phyloP scores from a whole-genome alignment of 2,888 invertebrate species.

The Xanthia togata region DNA sequence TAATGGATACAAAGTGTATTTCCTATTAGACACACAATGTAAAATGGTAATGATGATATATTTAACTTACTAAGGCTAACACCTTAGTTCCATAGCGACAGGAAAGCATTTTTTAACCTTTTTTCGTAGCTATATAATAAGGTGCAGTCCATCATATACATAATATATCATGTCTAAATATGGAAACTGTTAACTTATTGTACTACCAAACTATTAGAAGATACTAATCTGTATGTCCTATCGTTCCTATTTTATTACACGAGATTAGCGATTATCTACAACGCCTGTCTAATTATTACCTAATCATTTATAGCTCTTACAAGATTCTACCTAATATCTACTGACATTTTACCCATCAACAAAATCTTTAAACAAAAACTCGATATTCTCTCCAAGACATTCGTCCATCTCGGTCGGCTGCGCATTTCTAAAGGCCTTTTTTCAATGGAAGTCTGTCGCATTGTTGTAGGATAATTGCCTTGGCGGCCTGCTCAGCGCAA shows the following conservation, averaged over 20 bases:
- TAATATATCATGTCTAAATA: no score
- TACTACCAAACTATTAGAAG: no score
- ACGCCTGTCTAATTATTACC: neutral
- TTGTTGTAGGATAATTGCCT: conserved; percentile 74
- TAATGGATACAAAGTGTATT: conserved; percentile 57
- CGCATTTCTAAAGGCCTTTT: conserved; percentile 63
- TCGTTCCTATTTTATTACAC: neutral
- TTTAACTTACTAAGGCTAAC: neutral
- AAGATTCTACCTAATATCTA: neutral
- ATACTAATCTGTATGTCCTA: neutral
- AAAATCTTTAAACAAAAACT: conserved; percentile 23
- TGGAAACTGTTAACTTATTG: no score
- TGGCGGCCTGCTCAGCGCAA: conserved; percentile 61
- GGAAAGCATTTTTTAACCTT: neutral
- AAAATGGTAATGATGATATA: conserved; percentile 21
- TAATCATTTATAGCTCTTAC: neutral
- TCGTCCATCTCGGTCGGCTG: conserved; percentile 49
- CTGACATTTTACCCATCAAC: neutral
- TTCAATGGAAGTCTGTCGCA: conserved; percentile 65
- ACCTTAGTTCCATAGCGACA: neutral
- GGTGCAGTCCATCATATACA: neutral
- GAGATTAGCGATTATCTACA: neutral
- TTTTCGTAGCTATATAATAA: neutral
- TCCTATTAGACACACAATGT: conserved; percentile 47
- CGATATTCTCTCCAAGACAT: conserved; percentile 45